These are phyloP conservation scores for Megalops cyprinoides DNA, from an alignment of 2,797 vertebrate species.

Conservation along the genomic window DNA sequence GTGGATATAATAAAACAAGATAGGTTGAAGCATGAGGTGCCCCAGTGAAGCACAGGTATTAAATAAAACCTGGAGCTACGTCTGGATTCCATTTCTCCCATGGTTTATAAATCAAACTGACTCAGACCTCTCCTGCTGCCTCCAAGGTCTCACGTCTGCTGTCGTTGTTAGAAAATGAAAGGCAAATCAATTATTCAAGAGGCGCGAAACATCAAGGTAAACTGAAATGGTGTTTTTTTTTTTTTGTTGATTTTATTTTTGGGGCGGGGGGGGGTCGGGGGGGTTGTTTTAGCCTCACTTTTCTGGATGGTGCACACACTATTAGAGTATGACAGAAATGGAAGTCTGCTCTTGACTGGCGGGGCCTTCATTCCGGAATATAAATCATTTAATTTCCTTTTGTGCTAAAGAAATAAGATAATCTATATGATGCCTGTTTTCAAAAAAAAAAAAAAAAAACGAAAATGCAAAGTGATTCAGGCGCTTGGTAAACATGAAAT, in stretches of 20 bases:
- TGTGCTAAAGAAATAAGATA: slow-evolving; percentile 47
- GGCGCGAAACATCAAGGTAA: slow-evolving; percentile 53
- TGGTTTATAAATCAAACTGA: slow-evolving; percentile 45
- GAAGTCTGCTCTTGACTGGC: slow-evolving; percentile 46
- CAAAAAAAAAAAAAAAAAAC: too few species aligned
- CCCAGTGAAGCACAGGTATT: not conserved
- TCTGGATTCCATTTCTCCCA: not conserved
- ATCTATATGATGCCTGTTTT: slow-evolving; percentile 46
- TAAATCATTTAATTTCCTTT: slow-evolving; percentile 44
- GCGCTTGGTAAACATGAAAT: slow-evolving; percentile 49
- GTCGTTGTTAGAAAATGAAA: slow-evolving; percentile 39
- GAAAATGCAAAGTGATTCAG: slow-evolving; percentile 45
- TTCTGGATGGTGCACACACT: slow-evolving; percentile 45
- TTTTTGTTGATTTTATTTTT: not conserved
- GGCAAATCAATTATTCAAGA: slow-evolving; percentile 58
- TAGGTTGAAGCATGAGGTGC: not conserved
- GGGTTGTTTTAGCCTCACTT: slow-evolving; percentile 24
- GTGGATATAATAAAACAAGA: slow-evolving; percentile 5
- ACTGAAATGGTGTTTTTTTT: slow-evolving; percentile 45
- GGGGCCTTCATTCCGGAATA: slow-evolving; percentile 48
- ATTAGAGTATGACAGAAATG: slow-evolving; percentile 47
- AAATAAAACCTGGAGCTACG: not conserved
- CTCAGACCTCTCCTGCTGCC: slow-evolving; percentile 33
- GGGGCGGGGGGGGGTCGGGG: too few species aligned
- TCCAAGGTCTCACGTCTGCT: slow-evolving; percentile 21